These are phyloP conservation scores for Cylloceria caligata DNA, from an alignment of 2,888 invertebrate species.

Conservation along the genomic window DNA sequence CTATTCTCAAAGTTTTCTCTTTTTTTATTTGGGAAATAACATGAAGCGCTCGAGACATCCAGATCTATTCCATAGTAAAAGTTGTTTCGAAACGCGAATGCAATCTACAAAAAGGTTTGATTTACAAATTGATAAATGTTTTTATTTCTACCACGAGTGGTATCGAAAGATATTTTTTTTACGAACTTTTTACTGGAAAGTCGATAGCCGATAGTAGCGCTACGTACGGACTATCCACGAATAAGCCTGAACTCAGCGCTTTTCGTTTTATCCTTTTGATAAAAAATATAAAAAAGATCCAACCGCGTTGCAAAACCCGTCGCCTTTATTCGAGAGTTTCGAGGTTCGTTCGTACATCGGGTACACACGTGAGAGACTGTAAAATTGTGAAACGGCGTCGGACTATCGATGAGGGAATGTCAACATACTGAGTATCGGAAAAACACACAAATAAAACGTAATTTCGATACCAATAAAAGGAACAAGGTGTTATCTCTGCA, in stretches of 20 bases:
- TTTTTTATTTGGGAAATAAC: slow-evolving; percentile 3
- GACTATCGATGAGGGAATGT: not conserved
- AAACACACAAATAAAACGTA: not conserved
- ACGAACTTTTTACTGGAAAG: not conserved
- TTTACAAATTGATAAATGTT: not conserved
- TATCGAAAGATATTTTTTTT: not conserved
- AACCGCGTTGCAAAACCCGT: not conserved
- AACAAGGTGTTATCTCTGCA: not conserved
- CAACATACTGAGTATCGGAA: not conserved
- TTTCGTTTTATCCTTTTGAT: not conserved
- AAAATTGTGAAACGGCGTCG: not conserved
- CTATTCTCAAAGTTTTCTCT: no score
- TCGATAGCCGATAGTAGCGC: not conserved
- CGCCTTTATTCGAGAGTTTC: not conserved
- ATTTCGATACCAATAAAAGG: not conserved
- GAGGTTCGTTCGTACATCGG: not conserved
- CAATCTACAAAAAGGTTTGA: not conserved
- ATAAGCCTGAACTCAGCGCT: not conserved
- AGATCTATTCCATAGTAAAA: slow-evolving; percentile 30
- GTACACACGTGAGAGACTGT: not conserved
- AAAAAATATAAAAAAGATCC: slow-evolving; percentile 15
- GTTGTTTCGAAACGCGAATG: slow-evolving; percentile 14
- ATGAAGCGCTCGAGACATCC: not conserved
- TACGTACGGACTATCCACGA: not conserved
- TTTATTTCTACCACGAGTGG: not conserved